Conservation (phyloP, 2,888 invertebrate genomes). For the Eilema caniola region DNA sequence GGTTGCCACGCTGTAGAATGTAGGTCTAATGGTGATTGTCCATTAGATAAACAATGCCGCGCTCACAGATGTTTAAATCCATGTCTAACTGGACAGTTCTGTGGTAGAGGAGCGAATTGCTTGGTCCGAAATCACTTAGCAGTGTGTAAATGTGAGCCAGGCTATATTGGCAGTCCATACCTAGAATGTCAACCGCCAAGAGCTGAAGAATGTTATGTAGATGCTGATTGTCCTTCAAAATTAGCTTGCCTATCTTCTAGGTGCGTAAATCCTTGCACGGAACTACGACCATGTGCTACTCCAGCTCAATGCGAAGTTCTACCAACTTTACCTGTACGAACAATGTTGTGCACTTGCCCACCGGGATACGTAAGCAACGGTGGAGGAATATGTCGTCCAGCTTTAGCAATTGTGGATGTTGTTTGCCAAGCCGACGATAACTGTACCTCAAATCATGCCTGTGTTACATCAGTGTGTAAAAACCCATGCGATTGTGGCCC, state of each 20-base stretch:
- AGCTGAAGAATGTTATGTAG: conserved; percentile 92
- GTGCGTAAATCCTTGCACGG: conserved; percentile 94
- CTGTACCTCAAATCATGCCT: conserved; percentile 92
- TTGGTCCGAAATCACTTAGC: conserved; percentile 93
- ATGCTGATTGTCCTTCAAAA: conserved; percentile 93
- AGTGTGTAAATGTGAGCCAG: conserved; percentile 94
- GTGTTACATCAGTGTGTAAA: conserved; percentile 92
- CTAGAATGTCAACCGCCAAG: conserved; percentile 92
- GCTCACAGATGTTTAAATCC: conserved; percentile 95
- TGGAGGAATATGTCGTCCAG: conserved; percentile 93
- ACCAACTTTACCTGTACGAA: conserved; percentile 93
- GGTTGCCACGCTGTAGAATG: conserved; percentile 94
- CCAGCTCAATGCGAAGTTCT: conserved; percentile 94
- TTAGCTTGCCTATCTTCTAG: conserved; percentile 93
- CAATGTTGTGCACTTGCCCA: conserved; percentile 96
- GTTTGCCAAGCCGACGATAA: conserved; percentile 92
- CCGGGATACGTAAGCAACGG: conserved; percentile 95
- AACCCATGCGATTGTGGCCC: conserved; percentile 95
- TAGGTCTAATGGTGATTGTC: conserved; percentile 95
- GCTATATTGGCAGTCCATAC: conserved; percentile 93
- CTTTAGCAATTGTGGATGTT: conserved; percentile 87
- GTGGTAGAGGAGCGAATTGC: conserved; percentile 93
- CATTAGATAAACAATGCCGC: conserved; percentile 93
- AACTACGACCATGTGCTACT: conserved; percentile 92
- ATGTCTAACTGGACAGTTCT: conserved; percentile 92